These are phyloP conservation scores for Arion vulgaris DNA, from an alignment of 1,140 invertebrate species.

Conservation along the genomic window DNA sequence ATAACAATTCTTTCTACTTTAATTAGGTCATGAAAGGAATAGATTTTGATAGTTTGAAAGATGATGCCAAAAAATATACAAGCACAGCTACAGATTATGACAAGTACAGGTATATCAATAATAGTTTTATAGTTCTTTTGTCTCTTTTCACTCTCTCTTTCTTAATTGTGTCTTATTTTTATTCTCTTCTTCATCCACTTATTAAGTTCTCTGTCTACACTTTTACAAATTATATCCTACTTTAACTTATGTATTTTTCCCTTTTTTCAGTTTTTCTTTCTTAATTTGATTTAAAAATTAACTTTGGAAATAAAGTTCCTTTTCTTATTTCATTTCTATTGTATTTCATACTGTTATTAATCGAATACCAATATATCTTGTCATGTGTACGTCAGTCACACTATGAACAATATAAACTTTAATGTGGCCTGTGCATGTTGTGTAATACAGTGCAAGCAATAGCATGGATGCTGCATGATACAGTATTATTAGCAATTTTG, in stretches of 20 bases:
- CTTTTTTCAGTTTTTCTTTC: neutral
- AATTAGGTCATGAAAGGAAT: neutral
- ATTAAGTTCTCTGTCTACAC: neutral
- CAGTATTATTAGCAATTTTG: too few species aligned
- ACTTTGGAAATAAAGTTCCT: too few species aligned
- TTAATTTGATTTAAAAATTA: too few species aligned
- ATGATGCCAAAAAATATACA: neutral
- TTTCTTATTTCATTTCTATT: too few species aligned
- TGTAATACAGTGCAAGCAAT: too few species aligned
- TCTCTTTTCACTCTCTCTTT: neutral
- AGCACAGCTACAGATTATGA: neutral
- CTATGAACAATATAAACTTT: too few species aligned
- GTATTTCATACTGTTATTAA: too few species aligned
- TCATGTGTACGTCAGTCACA: too few species aligned
- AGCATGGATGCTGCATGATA: too few species aligned
- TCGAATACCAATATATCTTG: too few species aligned
- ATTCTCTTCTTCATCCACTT: neutral
- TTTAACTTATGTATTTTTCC: neutral
- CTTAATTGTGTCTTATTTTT: neutral
- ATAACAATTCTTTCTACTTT: too few species aligned
- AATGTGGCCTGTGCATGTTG: too few species aligned
- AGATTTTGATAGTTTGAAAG: conserved; percentile 6
- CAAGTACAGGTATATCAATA: conserved; percentile 24
- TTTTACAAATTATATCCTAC: neutral
- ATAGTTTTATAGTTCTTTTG: neutral